Base-by-base conservation (phyloP, 2,797 vertebrate species). In the Sebastolobus alascanus region DNA sequence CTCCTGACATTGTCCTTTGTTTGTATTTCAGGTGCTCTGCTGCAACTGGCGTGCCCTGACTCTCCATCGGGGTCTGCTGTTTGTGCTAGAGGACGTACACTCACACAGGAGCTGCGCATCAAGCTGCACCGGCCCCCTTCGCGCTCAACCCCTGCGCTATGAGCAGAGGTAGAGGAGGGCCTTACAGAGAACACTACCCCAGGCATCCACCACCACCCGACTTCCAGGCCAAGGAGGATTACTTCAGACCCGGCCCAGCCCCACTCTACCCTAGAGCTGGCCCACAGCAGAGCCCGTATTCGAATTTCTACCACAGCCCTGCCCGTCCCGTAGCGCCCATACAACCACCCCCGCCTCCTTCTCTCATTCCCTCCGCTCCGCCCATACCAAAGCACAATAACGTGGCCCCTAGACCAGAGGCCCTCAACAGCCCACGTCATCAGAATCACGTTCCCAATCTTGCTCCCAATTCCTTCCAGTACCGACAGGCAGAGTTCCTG, bases 151-250 rank as follows among this genome's bases (percentile, higher is more conserved):
- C 93, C 95, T 96, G 90, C 94, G 94, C 94, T 96, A 96, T 97
- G 96, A 97, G 88, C 95, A 96, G 95, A 94, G 94, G 95, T 93
- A 95, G 95, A 89, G 38, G 90, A 80, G 91, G 90, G 81, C 87
- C 69, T 85, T 84, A 90, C 88, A 96, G 87, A 91, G 93, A 95
- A 93, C 91, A 77, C 60, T 93, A 79, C 0, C 83, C 72, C 54
- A 84, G 73, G 16, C 85, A 87, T 68, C 59, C 35, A 6, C 37
- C 35, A 6, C 37, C 88, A 1, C 80, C 92, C 0, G 22, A 78
- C 13, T 71, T 60, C 0, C 89, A 75, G 58, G 73, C 82, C 35
- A 89, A 72, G 38, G 84, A 54, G 73, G 85, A 55, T 38, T 65
- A 82, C 46, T 33, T 58, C 31, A 55, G 88, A 66, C 46, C 86